Percentiles rank a stretch among this genome's conserved stretches.
phyloP scores from a whole-genome alignment of 2,888 invertebrate species.

The Abrostola triplasia region DNA sequence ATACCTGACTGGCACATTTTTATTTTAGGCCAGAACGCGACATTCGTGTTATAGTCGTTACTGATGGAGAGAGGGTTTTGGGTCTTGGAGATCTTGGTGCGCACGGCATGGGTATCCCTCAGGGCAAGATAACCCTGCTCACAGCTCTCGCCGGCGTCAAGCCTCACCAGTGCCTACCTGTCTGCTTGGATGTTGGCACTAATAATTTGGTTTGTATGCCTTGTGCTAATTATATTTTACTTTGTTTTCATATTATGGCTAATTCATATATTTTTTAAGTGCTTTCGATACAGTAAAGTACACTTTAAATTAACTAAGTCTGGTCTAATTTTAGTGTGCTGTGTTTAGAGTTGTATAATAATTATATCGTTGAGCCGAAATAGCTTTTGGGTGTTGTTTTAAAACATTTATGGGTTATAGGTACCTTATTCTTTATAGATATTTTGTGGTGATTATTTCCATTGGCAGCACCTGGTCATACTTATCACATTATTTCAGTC shows the following conservation, averaged over 20 bases:
- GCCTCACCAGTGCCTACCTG: conserved; percentile 96
- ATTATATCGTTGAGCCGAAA: no score
- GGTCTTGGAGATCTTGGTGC: conserved; percentile 98
- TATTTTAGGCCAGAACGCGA: conserved; percentile 91
- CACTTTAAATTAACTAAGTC: not conserved
- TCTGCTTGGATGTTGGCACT: conserved; percentile 96
- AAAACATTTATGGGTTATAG: no score
- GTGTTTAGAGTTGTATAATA: no score
- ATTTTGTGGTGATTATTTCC: no score
- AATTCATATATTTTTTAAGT: no score
- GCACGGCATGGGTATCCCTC: conserved; percentile 98
- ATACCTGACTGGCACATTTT: conserved; percentile 33
- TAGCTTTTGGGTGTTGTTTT: no score
- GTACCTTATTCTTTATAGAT: no score
- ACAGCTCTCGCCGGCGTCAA: conserved; percentile 97
- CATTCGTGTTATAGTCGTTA: conserved; percentile 95
- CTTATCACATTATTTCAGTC: conserved; percentile 77
- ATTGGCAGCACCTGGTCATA: not conserved
- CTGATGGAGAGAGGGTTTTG: conserved; percentile 97
- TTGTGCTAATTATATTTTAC: no score
- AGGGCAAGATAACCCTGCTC: conserved; percentile 97
- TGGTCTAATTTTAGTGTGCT: not conserved
- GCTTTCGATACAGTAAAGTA: no score
- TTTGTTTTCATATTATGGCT: no score
- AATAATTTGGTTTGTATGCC: conserved; percentile 90